Base-by-base conservation (phyloP, 1,140 invertebrate species). In the Maconellicoccus hirsutus region DNA sequence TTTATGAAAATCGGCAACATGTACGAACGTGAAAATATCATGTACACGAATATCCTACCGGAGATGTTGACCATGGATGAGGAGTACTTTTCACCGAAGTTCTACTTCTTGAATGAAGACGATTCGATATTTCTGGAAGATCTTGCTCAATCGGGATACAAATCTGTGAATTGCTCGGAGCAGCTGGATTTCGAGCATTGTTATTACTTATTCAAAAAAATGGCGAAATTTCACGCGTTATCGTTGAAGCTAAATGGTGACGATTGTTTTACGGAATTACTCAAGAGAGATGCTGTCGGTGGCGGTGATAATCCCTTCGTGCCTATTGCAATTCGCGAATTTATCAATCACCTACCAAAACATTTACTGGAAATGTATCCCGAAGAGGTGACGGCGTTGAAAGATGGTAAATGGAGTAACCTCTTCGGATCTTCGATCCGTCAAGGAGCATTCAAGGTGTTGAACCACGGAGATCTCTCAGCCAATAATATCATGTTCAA, bases 151-250 rank as follows among this genome's bases (percentile, higher is more conserved):
- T n/a, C n/a, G n/a, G n/a, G n/a, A n/a, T n/a, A n/a, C n/a, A n/a
- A n/a, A n/a, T n/a, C n/a, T n/a, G n/a, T n/a, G n/a, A n/a, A n/a
- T n/a, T n/a, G n/a, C n/a, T 19, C 7, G 21, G 21, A 61, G 6
- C 59, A 66, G 25, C 16, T 66, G 16, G 22, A 66, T 19, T 3
- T 66, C 8, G 61, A 66, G 25, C 61, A 66, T 23, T 66, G 19
- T 26, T 4, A 8, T 4, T 23, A 25, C 16, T 12, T 22, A 1
- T 23, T 66, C 19, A 66, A 66, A 25, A 8, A 8, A 4, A 3
- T 66, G 22, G 61, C 61, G 7, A 66, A 66, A 66, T 66, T 66
- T 26, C 61, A 66, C 61, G 61, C 19, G 6, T 22, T 66, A 16
- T 23, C 22, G 22, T 6, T 66, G 8, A 66, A 66, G 25, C 12